Evolutionary conservation across 2,797 vertebrate species (phyloP), one percentile per base, ranked within the genome.

Genomic region (Podargus strigoides): DNA sequence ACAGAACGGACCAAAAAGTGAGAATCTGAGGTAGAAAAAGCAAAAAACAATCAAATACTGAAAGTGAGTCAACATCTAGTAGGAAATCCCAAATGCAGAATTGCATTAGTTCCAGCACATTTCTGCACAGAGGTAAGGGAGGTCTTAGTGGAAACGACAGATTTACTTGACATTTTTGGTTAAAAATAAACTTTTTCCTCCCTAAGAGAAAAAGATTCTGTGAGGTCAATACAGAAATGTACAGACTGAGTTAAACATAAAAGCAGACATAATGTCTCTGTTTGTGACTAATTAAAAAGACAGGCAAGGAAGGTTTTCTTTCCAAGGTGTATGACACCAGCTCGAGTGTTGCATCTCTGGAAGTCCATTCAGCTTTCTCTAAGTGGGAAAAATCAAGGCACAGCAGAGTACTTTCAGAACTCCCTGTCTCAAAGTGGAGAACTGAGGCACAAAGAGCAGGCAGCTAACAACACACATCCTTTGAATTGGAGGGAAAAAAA

Each of bases 61-160:
- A 46, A 84, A 85, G 32, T 20, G 34, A 94, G 42, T 77, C 85
- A 92, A 87, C 14, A 53, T 52, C 49, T n/a, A 74, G 20, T 6
- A 87, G 47, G 69, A 92, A 95, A 85, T 87, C 78, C 78, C 87
- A 74, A 70, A 74, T 64, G 75, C 9, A 89, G 87, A 74, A 74
- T 12, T 72, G 34, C 64, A 87, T 95, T 95, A 70, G 49, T 78
- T 93, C 62, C 75, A 82, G 89, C 32, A 91, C 78, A 70, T 90
- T 92, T 89, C 78, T 96, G 81, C 91, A 80, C 28, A 87, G 72
- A 91, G 42, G 62, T 88, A 91, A 76, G 41, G 0, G 0, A 89
- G 37, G 4, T 34, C 28, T 32, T 60, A 56, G 20, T 20, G 56
- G 21, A 87, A 95, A 63, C 0, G 0, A 37, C 11, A 92, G 24